Percentiles rank a stretch among this genome's conserved stretches.
phyloP scores from a whole-genome alignment of 1,140 invertebrate genomes.

The Drosophila paulistorum region DNA sequence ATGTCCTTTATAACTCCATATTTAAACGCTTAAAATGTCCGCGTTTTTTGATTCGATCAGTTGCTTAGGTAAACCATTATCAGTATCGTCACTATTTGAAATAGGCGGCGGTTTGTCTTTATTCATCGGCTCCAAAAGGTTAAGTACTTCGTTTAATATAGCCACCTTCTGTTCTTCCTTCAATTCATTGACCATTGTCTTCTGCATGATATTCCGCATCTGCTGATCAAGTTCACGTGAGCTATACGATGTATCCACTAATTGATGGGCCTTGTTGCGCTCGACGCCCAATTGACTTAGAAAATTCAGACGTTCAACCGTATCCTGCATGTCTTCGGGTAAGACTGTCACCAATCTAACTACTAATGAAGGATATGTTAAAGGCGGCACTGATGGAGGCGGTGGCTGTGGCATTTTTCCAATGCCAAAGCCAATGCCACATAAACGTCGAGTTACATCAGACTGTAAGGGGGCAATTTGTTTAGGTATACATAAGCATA shows the following conservation, averaged over 20 bases:
- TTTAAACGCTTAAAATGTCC: too few relatives aligned
- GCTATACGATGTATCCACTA: not conserved
- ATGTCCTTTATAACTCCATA: too few relatives aligned
- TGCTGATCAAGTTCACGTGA: not conserved
- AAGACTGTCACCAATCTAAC: not conserved
- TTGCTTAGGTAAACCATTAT: too few relatives aligned
- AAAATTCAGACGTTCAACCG: not conserved
- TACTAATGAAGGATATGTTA: not conserved
- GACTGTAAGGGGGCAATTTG: not conserved
- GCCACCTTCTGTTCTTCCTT: too few relatives aligned
- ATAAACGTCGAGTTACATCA: not conserved
- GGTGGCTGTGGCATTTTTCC: not conserved
- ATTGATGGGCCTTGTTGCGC: not conserved
- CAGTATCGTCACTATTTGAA: too few relatives aligned
- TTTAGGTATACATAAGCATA: too few relatives aligned
- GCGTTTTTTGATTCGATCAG: too few relatives aligned
- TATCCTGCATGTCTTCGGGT: not conserved
- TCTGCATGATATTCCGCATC: not conserved
- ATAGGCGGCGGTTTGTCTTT: too few relatives aligned
- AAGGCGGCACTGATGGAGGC: not conserved
- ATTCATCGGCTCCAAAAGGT: too few relatives aligned
- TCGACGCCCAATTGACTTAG: not conserved
- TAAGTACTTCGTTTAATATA: too few relatives aligned
- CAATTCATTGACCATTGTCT: not conserved
- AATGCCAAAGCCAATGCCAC: not conserved